phyloP scores from a whole-genome alignment of 2,888 invertebrate species.

The Amiota mariae region DNA sequence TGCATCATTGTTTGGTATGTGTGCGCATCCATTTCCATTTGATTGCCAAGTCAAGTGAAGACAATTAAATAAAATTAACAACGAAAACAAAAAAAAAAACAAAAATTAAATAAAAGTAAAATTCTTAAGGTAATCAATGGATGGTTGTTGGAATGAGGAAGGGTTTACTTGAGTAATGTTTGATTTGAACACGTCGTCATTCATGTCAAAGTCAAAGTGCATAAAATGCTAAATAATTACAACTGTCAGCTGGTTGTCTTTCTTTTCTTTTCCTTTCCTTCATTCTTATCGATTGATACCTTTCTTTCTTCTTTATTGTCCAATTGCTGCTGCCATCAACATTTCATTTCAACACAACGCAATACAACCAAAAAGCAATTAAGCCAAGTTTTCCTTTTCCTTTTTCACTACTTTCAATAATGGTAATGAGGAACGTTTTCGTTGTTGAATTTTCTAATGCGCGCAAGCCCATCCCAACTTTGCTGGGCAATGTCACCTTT shows the following conservation, averaged over 20 bases:
- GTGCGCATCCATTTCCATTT: constrained; percentile 57
- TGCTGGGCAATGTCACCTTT: constrained; percentile 17
- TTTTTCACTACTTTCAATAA: constrained; percentile 45
- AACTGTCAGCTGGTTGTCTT: constrained; percentile 61
- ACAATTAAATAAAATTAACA: constrained; percentile 66
- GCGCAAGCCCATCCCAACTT: no score
- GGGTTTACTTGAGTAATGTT: constrained; percentile 4
- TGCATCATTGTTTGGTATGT: neutral
- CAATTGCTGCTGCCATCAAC: neutral
- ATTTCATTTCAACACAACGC: constrained; percentile 8
- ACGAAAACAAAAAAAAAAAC: constrained; percentile 44
- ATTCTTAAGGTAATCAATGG: neutral
- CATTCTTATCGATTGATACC: constrained; percentile 4
- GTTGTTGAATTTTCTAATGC: constrained; percentile 35
- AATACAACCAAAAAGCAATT: constrained; percentile 55
- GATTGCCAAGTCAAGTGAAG: constrained; percentile 61
- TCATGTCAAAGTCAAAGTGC: neutral
- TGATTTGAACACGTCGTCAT: neutral
- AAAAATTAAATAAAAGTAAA: constrained; percentile 36
- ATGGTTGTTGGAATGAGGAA: neutral
- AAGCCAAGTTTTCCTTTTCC: constrained; percentile 55
- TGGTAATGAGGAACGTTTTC: constrained; percentile 49
- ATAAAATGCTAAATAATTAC: constrained; percentile 34
- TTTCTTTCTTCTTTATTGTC: neutral
- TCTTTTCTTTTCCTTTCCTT: no score